Percentiles rank a stretch among this genome's conserved stretches.
Conservation (phyloP, 1,140 invertebrate genomes). For the Idris sp. region DNA sequence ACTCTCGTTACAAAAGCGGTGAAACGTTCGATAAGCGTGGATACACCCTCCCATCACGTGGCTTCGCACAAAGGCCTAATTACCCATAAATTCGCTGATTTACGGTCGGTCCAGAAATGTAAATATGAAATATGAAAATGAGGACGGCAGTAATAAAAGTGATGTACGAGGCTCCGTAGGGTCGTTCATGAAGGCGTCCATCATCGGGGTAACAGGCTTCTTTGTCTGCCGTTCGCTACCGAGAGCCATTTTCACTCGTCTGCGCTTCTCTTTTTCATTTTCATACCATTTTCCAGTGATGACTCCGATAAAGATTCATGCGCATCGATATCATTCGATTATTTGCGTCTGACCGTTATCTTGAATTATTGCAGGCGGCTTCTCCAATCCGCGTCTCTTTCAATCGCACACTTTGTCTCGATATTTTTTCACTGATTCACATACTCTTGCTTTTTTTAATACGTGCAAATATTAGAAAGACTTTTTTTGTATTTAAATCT, state of each 20-base stretch:
- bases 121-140: slow-evolving; percentile 91
- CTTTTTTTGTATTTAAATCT: too few relatives aligned
- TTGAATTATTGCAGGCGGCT: slow-evolving; percentile 38
- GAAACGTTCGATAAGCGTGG: slow-evolving; percentile 68
- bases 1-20: slow-evolving; percentile 59
- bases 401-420: slow-evolving; percentile 31
- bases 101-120: slow-evolving; percentile 81
- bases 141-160: slow-evolving; percentile 88
- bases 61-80: slow-evolving; percentile 81
- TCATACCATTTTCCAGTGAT: slow-evolving; percentile 59
- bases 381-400: slow-evolving; percentile 39
- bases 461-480: too few relatives aligned
- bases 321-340: slow-evolving; percentile 59
- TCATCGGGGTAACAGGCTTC: slow-evolving; percentile 83
- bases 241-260: slow-evolving; percentile 68
- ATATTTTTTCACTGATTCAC: slow-evolving; percentile 7
- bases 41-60: slow-evolving; percentile 61
- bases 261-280: slow-evolving; percentile 63
- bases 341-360: slow-evolving; percentile 54
- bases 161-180: slow-evolving; percentile 86
- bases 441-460: neutral
- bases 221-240: slow-evolving; percentile 78
- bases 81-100: slow-evolving; percentile 83
- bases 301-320: slow-evolving; percentile 63
- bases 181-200: slow-evolving; percentile 87